phyloP scores from a whole-genome alignment of 2,113 vertebrate species.

The Serinus canaria region DNA sequence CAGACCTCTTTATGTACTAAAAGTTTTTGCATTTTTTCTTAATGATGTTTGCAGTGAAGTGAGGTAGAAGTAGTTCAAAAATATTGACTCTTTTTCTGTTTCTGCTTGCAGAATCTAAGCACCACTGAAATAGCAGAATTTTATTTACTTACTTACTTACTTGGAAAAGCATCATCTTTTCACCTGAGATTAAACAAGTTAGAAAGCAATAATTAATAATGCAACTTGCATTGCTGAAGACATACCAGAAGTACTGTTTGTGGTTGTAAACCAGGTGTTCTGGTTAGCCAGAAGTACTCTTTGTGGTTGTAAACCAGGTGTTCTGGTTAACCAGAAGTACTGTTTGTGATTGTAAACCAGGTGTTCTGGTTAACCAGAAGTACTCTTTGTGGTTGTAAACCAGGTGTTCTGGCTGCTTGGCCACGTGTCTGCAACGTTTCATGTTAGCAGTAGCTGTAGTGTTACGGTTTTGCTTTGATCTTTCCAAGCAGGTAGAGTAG shows the following conservation, averaged over 20 bases:
- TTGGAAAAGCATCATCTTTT: neutral
- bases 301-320: too few relatives aligned
- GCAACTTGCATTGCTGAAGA: neutral
- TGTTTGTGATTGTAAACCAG: neutral
- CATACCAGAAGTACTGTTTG: neutral
- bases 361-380: neutral
- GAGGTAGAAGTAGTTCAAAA: neutral
- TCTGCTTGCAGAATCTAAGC: neutral
- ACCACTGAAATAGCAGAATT: neutral
- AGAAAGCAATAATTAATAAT: neutral
- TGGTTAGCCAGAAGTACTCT: too few relatives aligned
- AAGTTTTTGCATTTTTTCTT: neutral
- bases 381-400: neutral
- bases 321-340: neutral
- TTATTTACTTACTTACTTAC: neutral
- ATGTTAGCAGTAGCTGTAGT: neutral
- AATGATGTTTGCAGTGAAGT: neutral
- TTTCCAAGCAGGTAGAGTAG: neutral
- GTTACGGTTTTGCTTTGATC: neutral
- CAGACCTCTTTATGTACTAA: neutral
- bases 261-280: neutral
- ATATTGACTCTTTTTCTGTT: neutral
- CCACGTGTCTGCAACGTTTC: neutral
- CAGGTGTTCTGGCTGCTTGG: neutral
- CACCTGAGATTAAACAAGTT: neutral